Conservation (phyloP, 2,113 vertebrate species). For the Pseudopipra pipra region DNA sequence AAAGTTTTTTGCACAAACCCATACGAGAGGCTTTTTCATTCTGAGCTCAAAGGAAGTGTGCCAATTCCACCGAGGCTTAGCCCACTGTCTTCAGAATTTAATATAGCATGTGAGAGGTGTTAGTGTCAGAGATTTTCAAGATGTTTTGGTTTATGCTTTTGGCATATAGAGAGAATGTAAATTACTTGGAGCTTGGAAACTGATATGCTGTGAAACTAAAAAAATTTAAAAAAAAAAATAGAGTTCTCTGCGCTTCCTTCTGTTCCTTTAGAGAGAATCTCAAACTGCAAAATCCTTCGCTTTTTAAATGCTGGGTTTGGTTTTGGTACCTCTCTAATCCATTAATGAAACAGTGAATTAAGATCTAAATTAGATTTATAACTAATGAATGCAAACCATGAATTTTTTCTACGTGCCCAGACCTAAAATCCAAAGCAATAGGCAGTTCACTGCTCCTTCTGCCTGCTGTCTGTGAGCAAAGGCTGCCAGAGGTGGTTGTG, state of each 20-base stretch:
- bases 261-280: slow-evolving; percentile 42
- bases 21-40: slow-evolving; percentile 11
- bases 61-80: slow-evolving; percentile 29
- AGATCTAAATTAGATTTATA: not conserved
- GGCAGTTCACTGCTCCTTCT: not conserved
- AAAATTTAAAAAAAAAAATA: not conserved
- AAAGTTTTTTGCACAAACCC: not conserved
- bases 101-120: slow-evolving; percentile 71
- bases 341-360: slow-evolving; percentile 57
- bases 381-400: not conserved
- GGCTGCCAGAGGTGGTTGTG: not conserved
- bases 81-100: slow-evolving; percentile 70
- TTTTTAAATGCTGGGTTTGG: slow-evolving; percentile 32
- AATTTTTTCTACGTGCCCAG: not conserved
- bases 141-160: slow-evolving; percentile 78
- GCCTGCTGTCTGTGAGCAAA: not conserved
- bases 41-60: not conserved
- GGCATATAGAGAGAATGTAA: slow-evolving; percentile 71
- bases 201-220: slow-evolving; percentile 69
- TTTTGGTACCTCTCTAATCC: slow-evolving; percentile 6
- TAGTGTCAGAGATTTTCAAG: slow-evolving; percentile 75
- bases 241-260: not conserved
- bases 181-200: slow-evolving; percentile 71
- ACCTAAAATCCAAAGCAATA: not conserved
- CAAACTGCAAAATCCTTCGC: slow-evolving; percentile 51